Evolutionary conservation across 2,113 vertebrate species (phyloP).

Genomic region (Nyctibius bracteatus): DNA sequence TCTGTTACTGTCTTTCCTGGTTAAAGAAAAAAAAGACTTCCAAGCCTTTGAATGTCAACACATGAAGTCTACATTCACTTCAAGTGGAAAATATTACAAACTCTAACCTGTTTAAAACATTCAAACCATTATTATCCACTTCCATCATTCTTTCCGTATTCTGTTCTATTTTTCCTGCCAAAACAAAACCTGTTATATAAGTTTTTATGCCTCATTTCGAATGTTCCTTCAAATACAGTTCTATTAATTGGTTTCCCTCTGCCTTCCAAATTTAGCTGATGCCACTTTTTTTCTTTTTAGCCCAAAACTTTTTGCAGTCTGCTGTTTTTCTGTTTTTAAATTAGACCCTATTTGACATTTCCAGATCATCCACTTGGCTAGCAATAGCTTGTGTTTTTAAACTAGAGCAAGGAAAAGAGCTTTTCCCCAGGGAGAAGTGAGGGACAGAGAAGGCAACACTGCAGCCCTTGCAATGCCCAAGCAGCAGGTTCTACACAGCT

Average conservation of each 20-base stretch:
- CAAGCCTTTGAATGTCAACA: neutral
- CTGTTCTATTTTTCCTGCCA: neutral
- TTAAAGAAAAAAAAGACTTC: neutral
- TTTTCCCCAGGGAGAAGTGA: neutral
- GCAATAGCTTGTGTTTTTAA: neutral
- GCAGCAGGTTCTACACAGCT: neutral
- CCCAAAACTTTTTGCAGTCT: neutral
- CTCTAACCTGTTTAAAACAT: conserved; percentile 2
- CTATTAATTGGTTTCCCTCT: neutral
- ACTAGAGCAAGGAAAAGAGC: neutral
- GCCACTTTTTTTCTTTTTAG: neutral
- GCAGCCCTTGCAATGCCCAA: neutral
- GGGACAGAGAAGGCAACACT: neutral
- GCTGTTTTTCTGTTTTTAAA: neutral
- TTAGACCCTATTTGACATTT: neutral
- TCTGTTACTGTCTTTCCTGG: neutral
- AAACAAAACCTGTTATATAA: neutral
- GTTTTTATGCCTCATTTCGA: neutral
- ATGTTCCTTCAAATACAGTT: neutral
- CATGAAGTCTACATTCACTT: neutral
- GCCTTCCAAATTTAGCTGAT: neutral
- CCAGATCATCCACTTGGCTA: neutral
- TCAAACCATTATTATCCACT: neutral
- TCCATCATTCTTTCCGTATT: neutral
- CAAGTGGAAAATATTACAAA: neutral